Conservation (phyloP, 35 echinoderm and acorn worm genomes). For the Strongylocentrotus purpuratus region DNA sequence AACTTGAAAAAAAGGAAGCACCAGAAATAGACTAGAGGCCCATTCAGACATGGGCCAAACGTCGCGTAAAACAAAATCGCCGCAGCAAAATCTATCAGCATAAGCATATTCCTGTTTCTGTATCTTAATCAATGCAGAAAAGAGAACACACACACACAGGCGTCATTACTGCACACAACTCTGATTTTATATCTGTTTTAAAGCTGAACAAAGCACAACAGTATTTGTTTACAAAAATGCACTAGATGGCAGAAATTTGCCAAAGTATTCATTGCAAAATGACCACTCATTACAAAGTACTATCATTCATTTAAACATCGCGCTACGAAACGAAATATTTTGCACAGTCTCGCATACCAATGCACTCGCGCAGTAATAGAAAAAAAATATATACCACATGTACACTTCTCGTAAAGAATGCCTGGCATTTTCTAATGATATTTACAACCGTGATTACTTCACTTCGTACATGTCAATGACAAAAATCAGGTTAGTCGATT, state of each 20-base stretch:
- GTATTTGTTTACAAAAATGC: neutral
- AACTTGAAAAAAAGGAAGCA: neutral
- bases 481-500: neutral
- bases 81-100: neutral
- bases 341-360: neutral
- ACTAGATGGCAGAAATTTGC: neutral
- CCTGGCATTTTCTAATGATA: neutral
- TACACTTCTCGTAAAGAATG: neutral
- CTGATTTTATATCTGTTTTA: neutral
- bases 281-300: neutral
- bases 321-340: neutral
- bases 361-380: neutral
- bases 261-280: neutral
- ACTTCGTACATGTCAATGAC: neutral
- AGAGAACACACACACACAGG: too few relatives aligned
- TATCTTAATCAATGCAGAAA: neutral
- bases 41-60: neutral
- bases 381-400: neutral
- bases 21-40: neutral
- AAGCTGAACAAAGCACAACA: neutral
- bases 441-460: neutral
- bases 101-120: neutral
- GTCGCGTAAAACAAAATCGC: neutral
- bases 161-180: neutral
- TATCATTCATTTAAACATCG: neutral